Evolutionary conservation across 2,113 vertebrate species (phyloP).

Genomic region (Eptesicus fuscus): DNA sequence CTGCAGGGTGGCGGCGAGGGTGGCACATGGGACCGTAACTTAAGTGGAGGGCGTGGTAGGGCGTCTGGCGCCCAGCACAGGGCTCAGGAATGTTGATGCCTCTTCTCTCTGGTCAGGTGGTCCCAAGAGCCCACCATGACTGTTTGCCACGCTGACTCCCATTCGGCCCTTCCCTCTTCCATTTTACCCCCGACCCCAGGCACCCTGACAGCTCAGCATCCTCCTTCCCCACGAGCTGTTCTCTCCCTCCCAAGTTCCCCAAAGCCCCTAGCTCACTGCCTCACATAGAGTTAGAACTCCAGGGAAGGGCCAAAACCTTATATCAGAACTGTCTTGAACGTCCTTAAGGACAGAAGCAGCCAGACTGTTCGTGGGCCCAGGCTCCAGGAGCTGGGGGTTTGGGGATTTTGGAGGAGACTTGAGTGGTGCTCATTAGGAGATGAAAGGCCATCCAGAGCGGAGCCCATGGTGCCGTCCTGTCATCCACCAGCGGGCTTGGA

Average conservation of each 20-base stretch:
- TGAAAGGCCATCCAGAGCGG: not conserved
- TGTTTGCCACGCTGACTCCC: not conserved
- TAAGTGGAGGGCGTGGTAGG: not conserved
- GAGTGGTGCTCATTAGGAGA: not conserved
- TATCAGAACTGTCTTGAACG: not conserved
- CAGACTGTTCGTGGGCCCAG: not conserved
- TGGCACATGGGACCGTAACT: not conserved
- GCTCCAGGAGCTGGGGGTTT: not conserved
- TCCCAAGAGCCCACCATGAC: too few relatives aligned
- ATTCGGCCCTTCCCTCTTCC: not conserved
- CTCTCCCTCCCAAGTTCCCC: not conserved
- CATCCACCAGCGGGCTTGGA: accelerated
- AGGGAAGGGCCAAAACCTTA: not conserved
- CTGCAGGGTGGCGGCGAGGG: not conserved
- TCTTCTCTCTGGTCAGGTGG: not conserved
- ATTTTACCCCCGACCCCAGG: not conserved
- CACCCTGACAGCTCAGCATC: not conserved
- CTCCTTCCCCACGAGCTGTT: not conserved
- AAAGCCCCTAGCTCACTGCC: not conserved
- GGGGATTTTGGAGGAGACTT: not conserved
- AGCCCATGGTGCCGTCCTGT: too few relatives aligned
- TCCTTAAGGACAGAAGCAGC: not conserved
- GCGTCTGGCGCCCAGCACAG: not conserved
- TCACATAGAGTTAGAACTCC: not conserved
- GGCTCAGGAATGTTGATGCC: not conserved